A percentile compares a stretch with the other conserved stretches of the same genome.
phyloP scores from a whole-genome alignment of 2,888 invertebrate species.

The Pyrrhosoma nymphula region DNA sequence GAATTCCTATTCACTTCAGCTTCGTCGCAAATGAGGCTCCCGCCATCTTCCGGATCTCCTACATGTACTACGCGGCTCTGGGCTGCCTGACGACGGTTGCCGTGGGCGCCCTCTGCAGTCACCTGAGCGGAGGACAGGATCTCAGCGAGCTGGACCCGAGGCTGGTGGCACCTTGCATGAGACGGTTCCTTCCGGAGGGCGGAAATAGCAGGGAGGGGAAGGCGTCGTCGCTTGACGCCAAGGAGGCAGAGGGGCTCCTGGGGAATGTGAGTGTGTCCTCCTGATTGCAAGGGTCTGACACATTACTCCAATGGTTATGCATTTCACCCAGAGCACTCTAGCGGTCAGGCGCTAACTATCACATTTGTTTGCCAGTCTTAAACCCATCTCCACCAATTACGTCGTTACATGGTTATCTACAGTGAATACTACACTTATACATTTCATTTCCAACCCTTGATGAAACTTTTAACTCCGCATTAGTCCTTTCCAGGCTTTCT shows the following conservation, averaged over 20 bases:
- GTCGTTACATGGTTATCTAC: no score
- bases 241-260: neutral
- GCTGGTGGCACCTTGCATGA: neutral
- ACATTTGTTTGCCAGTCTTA: no score
- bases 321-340: no score
- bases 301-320: no score
- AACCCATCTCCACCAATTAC: no score
- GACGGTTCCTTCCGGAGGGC: neutral
- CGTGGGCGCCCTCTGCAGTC: neutral
- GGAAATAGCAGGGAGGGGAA: neutral
- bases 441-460: no score
- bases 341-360: no score
- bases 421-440: no score
- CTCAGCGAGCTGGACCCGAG: neutral
- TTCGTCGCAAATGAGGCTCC: neutral
- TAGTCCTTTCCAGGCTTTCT: no score
- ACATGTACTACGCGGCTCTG: constrained; percentile 50
- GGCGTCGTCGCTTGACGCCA: neutral
- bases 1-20: no score
- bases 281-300: no score
- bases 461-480: no score
- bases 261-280: neutral
- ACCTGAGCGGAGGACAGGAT: constrained; percentile 32
- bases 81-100: constrained; percentile 2
- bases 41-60: constrained; percentile 29